Conservation (phyloP, 2,113 vertebrate species). For the Brienomyrus longianalis region DNA sequence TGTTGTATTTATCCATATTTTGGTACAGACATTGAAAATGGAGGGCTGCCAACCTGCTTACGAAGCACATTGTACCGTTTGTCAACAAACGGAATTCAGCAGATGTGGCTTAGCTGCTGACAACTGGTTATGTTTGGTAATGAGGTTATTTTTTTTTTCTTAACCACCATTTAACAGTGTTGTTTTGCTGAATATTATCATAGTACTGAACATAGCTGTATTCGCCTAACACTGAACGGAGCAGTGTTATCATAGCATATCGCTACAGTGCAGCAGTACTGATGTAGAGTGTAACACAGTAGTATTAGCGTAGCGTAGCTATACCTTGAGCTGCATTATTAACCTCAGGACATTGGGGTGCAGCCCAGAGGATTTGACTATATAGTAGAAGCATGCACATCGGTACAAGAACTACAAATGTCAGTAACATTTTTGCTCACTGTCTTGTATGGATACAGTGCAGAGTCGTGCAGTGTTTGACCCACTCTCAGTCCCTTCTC, state of each 20-base stretch:
- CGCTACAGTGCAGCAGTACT: not conserved
- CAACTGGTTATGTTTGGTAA: not conserved
- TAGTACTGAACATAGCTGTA: not conserved
- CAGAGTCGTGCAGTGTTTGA: not conserved
- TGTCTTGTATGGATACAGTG: not conserved
- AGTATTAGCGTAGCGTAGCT: not conserved
- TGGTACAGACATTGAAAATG: not conserved
- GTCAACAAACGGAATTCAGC: not conserved
- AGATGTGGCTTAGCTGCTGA: not conserved
- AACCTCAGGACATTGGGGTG: not conserved
- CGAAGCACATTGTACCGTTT: not conserved
- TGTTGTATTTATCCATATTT: slow-evolving; percentile 11
- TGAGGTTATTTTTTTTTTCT: not conserved
- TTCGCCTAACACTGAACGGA: not conserved
- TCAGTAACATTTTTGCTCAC: not conserved
- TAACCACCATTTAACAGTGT: not conserved
- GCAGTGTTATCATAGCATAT: not conserved
- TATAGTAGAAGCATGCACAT: not conserved
- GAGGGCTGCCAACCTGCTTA: not conserved
- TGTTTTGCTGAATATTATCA: not conserved
- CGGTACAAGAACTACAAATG: not conserved
- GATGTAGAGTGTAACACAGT: not conserved
- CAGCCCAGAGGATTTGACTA: not conserved
- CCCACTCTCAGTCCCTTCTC: not conserved
- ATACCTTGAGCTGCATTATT: not conserved